Conservation (phyloP, 2,888 invertebrate species). For the Pyrochroa serraticornis region DNA sequence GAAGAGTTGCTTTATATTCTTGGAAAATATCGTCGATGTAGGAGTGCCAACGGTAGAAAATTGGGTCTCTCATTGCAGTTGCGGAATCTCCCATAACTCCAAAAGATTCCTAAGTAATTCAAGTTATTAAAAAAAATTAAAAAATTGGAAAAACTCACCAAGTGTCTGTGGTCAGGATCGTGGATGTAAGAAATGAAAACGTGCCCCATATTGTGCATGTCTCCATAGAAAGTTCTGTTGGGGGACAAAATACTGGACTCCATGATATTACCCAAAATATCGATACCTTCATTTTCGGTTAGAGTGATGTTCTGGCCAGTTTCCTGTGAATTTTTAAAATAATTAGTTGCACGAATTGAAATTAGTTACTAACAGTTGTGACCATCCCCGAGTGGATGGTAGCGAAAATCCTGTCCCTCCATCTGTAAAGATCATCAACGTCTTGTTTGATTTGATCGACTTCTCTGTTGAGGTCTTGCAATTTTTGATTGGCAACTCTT, state of each 20-base stretch:
- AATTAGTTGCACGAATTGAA: not conserved
- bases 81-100: conserved; percentile 84
- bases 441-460: conserved; percentile 70
- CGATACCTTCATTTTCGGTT: conserved; percentile 74
- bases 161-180: conserved; percentile 78
- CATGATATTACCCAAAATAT: conserved; percentile 79
- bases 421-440: conserved; percentile 71
- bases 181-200: conserved; percentile 77
- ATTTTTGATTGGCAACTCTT: conserved; percentile 62
- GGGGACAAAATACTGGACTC: conserved; percentile 74
- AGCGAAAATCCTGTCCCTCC: conserved; percentile 74
- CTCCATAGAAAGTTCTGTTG: conserved; percentile 75
- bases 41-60: conserved; percentile 86
- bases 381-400: conserved; percentile 71
- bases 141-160: conserved; percentile 59
- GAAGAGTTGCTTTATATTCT: conserved; percentile 72
- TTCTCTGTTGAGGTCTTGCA: conserved; percentile 69
- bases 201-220: conserved; percentile 84
- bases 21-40: conserved; percentile 80
- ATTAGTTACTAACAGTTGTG: conserved; percentile 58
- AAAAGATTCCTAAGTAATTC: conserved; percentile 69
- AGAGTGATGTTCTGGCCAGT: conserved; percentile 64
- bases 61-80: conserved; percentile 86
- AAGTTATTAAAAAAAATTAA: not conserved
- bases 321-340: conserved; percentile 55